A percentile compares a stretch with the other conserved stretches of the same genome.
These are phyloP conservation scores for Tetramorium bicarinatum DNA, from an alignment of 2,888 invertebrate species.

Conservation along the genomic window DNA sequence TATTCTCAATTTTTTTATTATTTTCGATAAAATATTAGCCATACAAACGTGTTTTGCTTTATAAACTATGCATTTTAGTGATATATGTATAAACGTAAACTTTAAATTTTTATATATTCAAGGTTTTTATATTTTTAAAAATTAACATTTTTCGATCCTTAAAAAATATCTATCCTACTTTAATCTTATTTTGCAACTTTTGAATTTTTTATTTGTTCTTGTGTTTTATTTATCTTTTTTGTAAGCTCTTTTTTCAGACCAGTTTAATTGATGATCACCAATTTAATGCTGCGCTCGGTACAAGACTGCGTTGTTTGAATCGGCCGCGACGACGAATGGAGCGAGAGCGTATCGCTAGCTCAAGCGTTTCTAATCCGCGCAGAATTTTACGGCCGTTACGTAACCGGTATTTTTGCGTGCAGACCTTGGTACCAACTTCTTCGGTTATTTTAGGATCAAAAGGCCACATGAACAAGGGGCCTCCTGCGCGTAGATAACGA, in stretches of 20 bases:
- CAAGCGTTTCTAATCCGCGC: slow-evolving; percentile 46
- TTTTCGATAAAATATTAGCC: background rate
- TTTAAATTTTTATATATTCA: background rate
- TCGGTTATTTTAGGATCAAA: slow-evolving; percentile 69
- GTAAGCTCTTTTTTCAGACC: background rate
- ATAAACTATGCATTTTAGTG: background rate
- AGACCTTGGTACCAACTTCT: slow-evolving; percentile 64
- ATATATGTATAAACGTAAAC: background rate
- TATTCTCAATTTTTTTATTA: background rate
- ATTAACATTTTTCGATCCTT: background rate
- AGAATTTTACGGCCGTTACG: slow-evolving; percentile 61
- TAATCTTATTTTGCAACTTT: background rate
- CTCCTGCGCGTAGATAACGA: slow-evolving; percentile 65
- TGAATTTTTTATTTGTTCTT: background rate
- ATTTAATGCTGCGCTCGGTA: background rate
- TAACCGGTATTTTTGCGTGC: slow-evolving; percentile 66
- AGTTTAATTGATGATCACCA: background rate
- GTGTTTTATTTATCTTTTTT: background rate
- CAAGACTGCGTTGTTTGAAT: background rate
- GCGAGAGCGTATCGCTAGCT: slow-evolving; percentile 37
- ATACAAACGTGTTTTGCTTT: background rate
- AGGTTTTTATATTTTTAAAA: background rate
- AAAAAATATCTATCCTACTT: background rate
- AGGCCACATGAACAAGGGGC: slow-evolving; percentile 40
- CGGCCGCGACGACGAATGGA: slow-evolving; percentile 25